Conservation (phyloP, 2,113 vertebrate species). For the Panurus biarmicus region DNA sequence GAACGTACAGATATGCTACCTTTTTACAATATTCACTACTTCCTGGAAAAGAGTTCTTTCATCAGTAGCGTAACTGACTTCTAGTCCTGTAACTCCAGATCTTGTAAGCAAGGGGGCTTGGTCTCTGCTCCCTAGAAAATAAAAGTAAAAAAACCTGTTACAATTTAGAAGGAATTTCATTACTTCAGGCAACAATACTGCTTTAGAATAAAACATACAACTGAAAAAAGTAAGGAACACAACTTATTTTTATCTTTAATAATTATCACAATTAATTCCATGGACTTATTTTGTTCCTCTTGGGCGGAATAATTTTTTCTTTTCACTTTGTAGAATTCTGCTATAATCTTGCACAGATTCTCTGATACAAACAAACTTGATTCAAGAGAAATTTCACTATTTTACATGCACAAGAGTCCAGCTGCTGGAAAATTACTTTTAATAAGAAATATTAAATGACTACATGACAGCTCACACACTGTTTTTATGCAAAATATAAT, state of each 20-base stretch:
- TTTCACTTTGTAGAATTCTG: background rate
- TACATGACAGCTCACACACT: background rate
- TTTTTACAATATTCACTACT: slow-evolving; percentile 83
- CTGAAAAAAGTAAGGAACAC: background rate
- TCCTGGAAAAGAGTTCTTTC: slow-evolving; percentile 92
- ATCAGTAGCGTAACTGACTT: slow-evolving; percentile 86
- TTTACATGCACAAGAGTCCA: background rate
- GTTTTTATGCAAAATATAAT: background rate
- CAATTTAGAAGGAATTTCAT: slow-evolving; percentile 26
- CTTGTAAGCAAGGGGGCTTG: slow-evolving; percentile 87
- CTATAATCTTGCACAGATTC: background rate
- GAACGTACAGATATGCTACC: slow-evolving; percentile 75
- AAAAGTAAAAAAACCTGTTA: slow-evolving; percentile 49
- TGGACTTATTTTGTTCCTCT: background rate
- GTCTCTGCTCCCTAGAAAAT: slow-evolving; percentile 74
- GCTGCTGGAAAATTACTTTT: background rate
- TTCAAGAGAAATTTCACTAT: background rate
- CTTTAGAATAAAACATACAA: slow-evolving; percentile 18
- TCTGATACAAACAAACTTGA: background rate
- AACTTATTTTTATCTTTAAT: background rate
- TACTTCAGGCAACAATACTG: background rate
- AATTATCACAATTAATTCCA: background rate
- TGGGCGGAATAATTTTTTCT: background rate
- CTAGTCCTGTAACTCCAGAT: slow-evolving; percentile 88
- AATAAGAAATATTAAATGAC: background rate